Percentiles rank a stretch among this genome's conserved stretches.
phyloP scores from a whole-genome alignment of 1,140 invertebrate genomes.

The Leguminivora glycinivorella region DNA sequence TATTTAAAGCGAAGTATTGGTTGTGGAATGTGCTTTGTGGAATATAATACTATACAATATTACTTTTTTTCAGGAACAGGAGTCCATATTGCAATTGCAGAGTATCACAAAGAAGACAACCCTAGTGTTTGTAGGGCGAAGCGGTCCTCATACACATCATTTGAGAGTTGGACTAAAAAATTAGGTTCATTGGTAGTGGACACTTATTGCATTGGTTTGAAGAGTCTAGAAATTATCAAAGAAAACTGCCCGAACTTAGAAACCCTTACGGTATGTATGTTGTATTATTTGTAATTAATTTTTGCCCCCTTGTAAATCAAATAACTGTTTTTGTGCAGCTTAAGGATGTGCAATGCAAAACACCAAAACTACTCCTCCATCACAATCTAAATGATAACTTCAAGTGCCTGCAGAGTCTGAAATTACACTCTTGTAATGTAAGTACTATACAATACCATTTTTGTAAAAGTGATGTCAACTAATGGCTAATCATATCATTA shows the following conservation, averaged over 20 bases:
- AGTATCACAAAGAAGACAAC: neutral
- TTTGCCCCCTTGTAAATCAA: too few species aligned
- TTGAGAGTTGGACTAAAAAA: neutral
- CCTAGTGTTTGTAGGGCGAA: neutral
- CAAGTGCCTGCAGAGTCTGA: neutral
- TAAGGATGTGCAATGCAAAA: neutral
- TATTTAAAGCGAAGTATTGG: too few species aligned
- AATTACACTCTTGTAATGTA: neutral
- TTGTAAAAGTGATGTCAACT: too few species aligned
- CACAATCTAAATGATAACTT: neutral
- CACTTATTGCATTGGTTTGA: neutral
- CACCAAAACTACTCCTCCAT: neutral
- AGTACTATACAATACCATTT: neutral
- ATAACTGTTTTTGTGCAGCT: neutral
- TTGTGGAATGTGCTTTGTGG: too few species aligned
- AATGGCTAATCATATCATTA: too few species aligned
- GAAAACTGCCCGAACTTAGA: neutral
- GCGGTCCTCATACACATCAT: neutral
- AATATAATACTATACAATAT: neutral
- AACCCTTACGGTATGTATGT: neutral
- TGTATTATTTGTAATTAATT: too few species aligned
- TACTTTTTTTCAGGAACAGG: neutral
- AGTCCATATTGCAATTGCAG: neutral
- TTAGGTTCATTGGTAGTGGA: neutral
- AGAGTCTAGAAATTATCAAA: neutral